Base-by-base conservation (phyloP, 2,113 vertebrate genomes). In the Lamprotornis superbus region DNA sequence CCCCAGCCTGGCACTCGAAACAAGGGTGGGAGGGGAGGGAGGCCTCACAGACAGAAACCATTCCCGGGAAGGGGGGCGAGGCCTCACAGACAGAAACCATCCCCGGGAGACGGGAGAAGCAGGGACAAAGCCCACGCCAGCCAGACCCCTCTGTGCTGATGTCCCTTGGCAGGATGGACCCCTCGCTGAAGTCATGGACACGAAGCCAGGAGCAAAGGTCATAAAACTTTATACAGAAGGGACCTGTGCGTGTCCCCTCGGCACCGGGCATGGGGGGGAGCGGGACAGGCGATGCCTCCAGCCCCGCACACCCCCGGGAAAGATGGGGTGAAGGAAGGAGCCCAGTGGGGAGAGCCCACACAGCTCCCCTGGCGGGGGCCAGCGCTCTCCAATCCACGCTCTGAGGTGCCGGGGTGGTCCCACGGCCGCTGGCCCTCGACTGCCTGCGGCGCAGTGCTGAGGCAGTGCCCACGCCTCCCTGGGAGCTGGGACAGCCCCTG, bases 211-310 rank as follows among this genome's bases (percentile, higher is more conserved):
- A 89, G 40, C 17, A 91, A 94, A 96, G 83, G 49, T 91, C 94
- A 91, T 84, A 94, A 89, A 96, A 96, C 89, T 96, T 96, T 96
- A 96, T 94, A 94, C 80, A 96, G 61, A 64, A 86, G 68, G 75
- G 87, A 93, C 60, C 35, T 4, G 2, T 17, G n/a, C 0, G 13
- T 1, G 24, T 89, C 68, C 81, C 87, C 93, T 65, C 10, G 0
- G 52, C 35, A 57, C 52, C 0, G 0, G 30, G 20, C 0, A 0
- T 0, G 1, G 25, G 50, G 50, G 57, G 39, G 21, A 59, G 18
- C 0, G 0, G 57, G 35, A 56, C 31, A 25, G 44, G 49, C 2
- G 9, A 40, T 20, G 22, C 50, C 67, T 42, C 59, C 71, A 20
- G 69, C 78, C 37, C 55, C 2, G 0, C 12, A 8, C 74, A 57